These are phyloP conservation scores for Sinhomidia bicolor DNA, from an alignment of 2,888 invertebrate species.

Conservation along the genomic window DNA sequence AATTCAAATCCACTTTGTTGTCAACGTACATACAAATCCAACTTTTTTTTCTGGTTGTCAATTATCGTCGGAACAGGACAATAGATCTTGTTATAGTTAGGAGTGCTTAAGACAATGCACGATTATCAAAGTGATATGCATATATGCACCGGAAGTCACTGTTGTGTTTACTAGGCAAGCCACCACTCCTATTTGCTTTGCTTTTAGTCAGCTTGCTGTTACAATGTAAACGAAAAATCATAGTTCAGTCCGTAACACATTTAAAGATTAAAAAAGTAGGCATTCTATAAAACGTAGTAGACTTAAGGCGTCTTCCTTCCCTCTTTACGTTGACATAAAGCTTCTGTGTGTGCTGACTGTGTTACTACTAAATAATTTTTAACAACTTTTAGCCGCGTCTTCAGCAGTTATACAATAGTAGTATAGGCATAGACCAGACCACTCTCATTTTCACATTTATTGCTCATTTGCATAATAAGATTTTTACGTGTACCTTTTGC, in stretches of 20 bases:
- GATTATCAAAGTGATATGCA: conserved; percentile 54
- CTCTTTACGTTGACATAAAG: conserved; percentile 56
- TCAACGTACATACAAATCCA: not conserved
- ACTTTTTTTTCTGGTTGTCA: conserved; percentile 57
- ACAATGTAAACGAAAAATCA: not conserved
- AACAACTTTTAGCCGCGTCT: conserved; percentile 22
- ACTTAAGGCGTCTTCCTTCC: conserved; percentile 39
- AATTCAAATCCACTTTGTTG: not conserved
- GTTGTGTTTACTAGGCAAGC: not conserved
- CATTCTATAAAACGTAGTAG: too few species aligned
- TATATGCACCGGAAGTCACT: conserved; percentile 52
- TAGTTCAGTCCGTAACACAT: not conserved
- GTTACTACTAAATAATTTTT: conserved; percentile 32
- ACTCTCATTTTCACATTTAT: conserved; percentile 21
- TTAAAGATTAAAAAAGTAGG: not conserved
- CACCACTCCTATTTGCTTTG: not conserved
- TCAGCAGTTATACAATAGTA: not conserved
- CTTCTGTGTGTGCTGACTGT: too few species aligned
- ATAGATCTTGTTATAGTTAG: conserved; percentile 59
- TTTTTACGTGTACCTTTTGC: not conserved
- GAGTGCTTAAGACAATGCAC: conserved; percentile 46
- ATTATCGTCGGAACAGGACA: conserved; percentile 63
- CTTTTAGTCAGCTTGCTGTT: not conserved
- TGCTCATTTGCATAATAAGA: conserved; percentile 30
- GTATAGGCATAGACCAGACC: not conserved